Evolutionary conservation across 2,888 invertebrate species (phyloP).

Genomic region (Notodonta ziczac): DNA sequence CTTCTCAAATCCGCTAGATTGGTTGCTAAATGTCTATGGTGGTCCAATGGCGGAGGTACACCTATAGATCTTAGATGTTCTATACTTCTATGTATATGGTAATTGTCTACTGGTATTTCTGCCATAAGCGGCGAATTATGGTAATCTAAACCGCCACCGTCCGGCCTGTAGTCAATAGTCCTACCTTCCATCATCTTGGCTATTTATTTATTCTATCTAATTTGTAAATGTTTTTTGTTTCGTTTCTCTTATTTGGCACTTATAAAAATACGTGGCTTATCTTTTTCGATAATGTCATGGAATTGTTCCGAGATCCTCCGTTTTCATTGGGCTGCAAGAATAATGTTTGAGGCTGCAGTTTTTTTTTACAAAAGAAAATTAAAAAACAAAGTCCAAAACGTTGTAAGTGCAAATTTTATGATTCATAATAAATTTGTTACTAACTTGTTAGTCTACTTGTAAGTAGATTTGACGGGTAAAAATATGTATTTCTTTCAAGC

Average conservation of each 20-base stretch:
- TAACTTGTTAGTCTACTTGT: slow-evolving; percentile 50
- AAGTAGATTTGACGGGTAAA: slow-evolving; percentile 69
- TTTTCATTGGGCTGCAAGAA: slow-evolving; percentile 72
- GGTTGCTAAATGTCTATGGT: slow-evolving; percentile 76
- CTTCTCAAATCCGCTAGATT: slow-evolving; percentile 78
- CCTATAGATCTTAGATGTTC: slow-evolving; percentile 86
- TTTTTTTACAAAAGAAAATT: not conserved
- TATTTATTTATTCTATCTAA: slow-evolving; percentile 71
- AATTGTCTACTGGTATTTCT: slow-evolving; percentile 87
- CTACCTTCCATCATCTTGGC: slow-evolving; percentile 83
- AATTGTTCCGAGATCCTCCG: slow-evolving; percentile 78
- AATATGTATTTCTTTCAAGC: slow-evolving; percentile 69
- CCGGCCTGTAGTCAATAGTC: slow-evolving; percentile 82
- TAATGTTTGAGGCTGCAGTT: slow-evolving; percentile 28
- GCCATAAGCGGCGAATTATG: slow-evolving; percentile 88
- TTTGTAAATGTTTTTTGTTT: slow-evolving; percentile 59
- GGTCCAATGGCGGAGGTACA: slow-evolving; percentile 77
- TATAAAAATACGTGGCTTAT: slow-evolving; percentile 77
- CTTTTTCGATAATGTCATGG: slow-evolving; percentile 74
- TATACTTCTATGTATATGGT: slow-evolving; percentile 87
- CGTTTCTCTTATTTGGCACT: slow-evolving; percentile 75
- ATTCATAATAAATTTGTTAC: slow-evolving; percentile 11
- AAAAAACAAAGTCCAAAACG: slow-evolving; percentile 50
- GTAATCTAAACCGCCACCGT: slow-evolving; percentile 87
- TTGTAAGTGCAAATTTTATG: slow-evolving; percentile 34